Conservation (phyloP, 2,888 invertebrate species). For the Drosophila robusta region DNA sequence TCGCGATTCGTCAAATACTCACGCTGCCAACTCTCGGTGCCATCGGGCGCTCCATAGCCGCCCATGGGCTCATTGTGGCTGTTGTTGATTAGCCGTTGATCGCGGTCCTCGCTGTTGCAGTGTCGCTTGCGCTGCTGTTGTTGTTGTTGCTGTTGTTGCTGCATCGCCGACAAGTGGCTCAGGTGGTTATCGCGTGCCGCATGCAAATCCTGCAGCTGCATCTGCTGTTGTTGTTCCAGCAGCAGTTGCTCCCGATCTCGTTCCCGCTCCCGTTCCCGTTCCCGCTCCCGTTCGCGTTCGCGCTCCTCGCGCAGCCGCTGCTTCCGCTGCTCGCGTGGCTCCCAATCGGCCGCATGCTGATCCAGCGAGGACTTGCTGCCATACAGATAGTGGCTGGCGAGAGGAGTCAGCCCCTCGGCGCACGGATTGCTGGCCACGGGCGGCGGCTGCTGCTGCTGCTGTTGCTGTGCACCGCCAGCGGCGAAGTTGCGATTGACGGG, state of each 20-base stretch:
- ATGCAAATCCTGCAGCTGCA: slow-evolving; percentile 41
- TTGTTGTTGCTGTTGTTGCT: slow-evolving; percentile 37
- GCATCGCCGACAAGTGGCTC: slow-evolving; percentile 37
- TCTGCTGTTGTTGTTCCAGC: slow-evolving; percentile 53
- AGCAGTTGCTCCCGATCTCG: slow-evolving; percentile 53
- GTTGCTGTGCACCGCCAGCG: slow-evolving; percentile 30
- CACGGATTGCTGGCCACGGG: slow-evolving; percentile 56
- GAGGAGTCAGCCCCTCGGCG: slow-evolving; percentile 73
- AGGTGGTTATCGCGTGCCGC: slow-evolving; percentile 52
- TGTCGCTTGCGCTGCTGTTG: slow-evolving; percentile 55
- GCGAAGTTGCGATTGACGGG: slow-evolving; percentile 74
- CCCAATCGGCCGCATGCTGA: slow-evolving; percentile 71
- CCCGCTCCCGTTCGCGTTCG: slow-evolving; percentile 64
- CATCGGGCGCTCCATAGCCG: slow-evolving; percentile 40
- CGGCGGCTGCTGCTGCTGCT: slow-evolving; percentile 23
- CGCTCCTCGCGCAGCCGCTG: slow-evolving; percentile 67
- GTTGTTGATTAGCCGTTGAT: slow-evolving; percentile 88
- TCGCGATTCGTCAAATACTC: slow-evolving; percentile 67
- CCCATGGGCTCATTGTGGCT: slow-evolving; percentile 36
- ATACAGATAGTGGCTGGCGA: slow-evolving; percentile 78
- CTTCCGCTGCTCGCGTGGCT: slow-evolving; percentile 75
- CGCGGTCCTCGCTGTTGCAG: slow-evolving; percentile 86
- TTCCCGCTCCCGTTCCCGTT: slow-evolving; percentile 67
- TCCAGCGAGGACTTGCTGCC: slow-evolving; percentile 80
- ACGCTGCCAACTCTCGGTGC: slow-evolving; percentile 92